Evolutionary conservation across 1,140 invertebrate species (phyloP).

Genomic region (Globodera ellingtonae): DNA sequence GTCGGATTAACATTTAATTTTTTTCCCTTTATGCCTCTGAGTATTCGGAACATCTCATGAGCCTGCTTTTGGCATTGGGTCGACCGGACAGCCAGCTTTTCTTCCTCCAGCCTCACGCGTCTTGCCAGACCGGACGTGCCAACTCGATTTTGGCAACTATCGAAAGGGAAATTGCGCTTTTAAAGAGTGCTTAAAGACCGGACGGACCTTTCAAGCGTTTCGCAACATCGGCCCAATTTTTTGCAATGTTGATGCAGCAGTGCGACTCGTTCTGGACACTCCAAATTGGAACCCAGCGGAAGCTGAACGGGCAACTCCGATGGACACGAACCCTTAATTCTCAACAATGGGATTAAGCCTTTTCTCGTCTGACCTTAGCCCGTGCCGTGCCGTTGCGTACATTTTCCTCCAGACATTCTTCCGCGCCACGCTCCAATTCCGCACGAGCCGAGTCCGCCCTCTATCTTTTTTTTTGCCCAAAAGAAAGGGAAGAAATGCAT

Average conservation of each 20-base stretch:
- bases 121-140: constrained; percentile 17
- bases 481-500: not conserved
- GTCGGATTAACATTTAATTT: not conserved
- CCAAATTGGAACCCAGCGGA: not conserved
- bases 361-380: not conserved
- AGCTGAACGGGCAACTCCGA: constrained; percentile 21
- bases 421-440: constrained; percentile 21
- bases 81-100: constrained; percentile 18
- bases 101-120: constrained; percentile 15
- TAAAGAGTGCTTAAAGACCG: not conserved
- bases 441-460: constrained; percentile 10
- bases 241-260: constrained; percentile 20
- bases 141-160: constrained; percentile 21
- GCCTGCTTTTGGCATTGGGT: constrained; percentile 27
- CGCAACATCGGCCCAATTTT: constrained; percentile 34
- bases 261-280: constrained; percentile 21
- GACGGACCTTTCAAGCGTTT: constrained; percentile 19
- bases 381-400: not conserved
- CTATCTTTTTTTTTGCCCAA: not conserved
- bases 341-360: not conserved
- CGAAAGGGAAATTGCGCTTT: not conserved
- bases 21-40: not conserved
- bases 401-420: constrained; percentile 30
- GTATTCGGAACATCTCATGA: constrained; percentile 25
- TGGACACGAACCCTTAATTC: constrained; percentile 9